Conservation (phyloP, 2,888 invertebrate genomes). For the Dendrolimus pini region DNA sequence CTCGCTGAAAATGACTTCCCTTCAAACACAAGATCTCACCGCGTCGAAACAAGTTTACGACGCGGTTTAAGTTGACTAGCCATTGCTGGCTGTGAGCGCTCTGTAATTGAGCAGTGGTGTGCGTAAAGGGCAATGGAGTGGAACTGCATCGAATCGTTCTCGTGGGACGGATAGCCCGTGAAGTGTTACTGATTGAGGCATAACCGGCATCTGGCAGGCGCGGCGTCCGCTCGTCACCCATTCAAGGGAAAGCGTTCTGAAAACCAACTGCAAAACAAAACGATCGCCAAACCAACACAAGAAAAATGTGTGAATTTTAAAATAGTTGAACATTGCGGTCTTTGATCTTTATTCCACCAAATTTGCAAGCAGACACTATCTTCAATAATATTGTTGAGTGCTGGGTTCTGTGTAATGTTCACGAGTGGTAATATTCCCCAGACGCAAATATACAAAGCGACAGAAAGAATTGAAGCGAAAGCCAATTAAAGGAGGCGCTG, state of each 20-base stretch:
- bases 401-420: background rate
- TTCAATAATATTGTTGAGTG: background rate
- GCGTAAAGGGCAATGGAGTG: background rate
- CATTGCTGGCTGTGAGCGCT: background rate
- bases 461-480: background rate
- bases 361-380: too few species aligned
- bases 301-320: background rate
- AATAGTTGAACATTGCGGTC: background rate
- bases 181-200: conserved; percentile 12
- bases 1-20: background rate
- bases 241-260: too few species aligned
- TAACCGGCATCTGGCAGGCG: background rate
- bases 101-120: background rate
- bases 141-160: conserved; percentile 13
- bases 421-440: background rate
- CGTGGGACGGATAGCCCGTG: conserved; percentile 15
- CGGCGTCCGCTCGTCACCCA: background rate
- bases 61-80: background rate
- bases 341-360: too few species aligned
- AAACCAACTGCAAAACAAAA: too few species aligned
- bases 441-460: background rate
- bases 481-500: background rate
- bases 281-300: too few species aligned
- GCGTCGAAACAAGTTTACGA: background rate
- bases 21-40: background rate